Conservation (phyloP, 35 echinoderm and acorn worm species). For the Heliocidaris erythrogramma region DNA sequence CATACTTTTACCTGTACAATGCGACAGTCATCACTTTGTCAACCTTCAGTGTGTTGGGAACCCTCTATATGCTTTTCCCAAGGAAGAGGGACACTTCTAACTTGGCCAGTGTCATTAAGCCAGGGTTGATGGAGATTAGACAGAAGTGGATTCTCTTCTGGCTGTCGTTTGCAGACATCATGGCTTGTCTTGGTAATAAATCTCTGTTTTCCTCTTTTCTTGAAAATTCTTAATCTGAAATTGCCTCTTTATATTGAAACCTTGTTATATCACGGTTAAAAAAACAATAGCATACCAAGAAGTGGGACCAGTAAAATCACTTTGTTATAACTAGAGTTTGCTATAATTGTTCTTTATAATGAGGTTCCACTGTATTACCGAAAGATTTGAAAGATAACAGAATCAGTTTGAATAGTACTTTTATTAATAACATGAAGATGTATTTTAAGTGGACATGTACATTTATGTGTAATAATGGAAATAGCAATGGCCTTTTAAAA, state of each 20-base stretch:
- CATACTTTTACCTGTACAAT: neutral
- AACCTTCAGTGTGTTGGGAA: neutral
- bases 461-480: too few relatives aligned
- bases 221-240: neutral
- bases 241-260: too few relatives aligned
- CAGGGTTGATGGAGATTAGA: conserved; percentile 24
- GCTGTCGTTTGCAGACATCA: conserved; percentile 61
- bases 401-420: too few relatives aligned
- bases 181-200: conserved; percentile 58
- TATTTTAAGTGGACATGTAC: too few relatives aligned
- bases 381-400: too few relatives aligned
- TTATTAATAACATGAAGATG: neutral
- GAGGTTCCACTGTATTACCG: too few relatives aligned
- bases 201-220: neutral
- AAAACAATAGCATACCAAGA: too few relatives aligned
- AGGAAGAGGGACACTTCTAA: neutral
- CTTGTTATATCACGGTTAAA: too few relatives aligned
- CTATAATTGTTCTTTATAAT: too few relatives aligned
- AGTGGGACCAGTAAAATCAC: too few relatives aligned
- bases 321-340: too few relatives aligned
- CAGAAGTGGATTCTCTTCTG: conserved; percentile 64
- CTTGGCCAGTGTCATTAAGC: neutral
- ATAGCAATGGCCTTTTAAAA: too few relatives aligned
- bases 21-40: neutral
- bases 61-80: neutral